Evolutionary conservation across 1,140 invertebrate genomes (phyloP).

Genomic region (Brachionus asplanchnoidis): DNA sequence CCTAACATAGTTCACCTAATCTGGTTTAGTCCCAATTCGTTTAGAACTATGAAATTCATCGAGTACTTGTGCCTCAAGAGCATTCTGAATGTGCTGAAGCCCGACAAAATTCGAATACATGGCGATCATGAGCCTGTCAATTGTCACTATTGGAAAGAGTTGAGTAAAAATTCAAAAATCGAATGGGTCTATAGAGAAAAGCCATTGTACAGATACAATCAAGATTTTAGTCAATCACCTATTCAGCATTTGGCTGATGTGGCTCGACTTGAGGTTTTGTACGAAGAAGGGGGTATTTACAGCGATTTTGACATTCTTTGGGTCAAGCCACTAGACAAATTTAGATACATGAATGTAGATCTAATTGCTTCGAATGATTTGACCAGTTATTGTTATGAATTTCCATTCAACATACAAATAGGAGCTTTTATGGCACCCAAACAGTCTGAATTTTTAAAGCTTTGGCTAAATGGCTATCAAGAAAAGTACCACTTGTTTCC

Average conservation of each 20-base stretch:
- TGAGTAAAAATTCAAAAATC: constrained; percentile 18
- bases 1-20: constrained; percentile 26
- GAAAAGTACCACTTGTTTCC: constrained; percentile 33
- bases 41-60: background rate
- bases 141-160: constrained; percentile 18
- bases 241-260: constrained; percentile 42
- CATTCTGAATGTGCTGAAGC: background rate
- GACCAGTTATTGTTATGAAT: constrained; percentile 22
- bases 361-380: constrained; percentile 36
- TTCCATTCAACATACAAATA: constrained; percentile 38
- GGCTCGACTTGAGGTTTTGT: constrained; percentile 33
- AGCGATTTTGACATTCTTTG: constrained; percentile 36
- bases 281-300: constrained; percentile 36
- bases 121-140: constrained; percentile 2
- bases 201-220: background rate
- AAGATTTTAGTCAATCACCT: constrained; percentile 1
- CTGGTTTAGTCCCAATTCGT: constrained; percentile 16
- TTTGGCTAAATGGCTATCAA: constrained; percentile 25
- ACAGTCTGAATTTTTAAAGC: constrained; percentile 11
- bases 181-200: constrained; percentile 32
- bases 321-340: constrained; percentile 28
- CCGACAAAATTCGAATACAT: constrained; percentile 30
- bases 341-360: constrained; percentile 26
- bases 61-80: constrained; percentile 31
- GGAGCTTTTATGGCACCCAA: constrained; percentile 21